A percentile compares a stretch with the other conserved stretches of the same genome.
phyloP scores from a whole-genome alignment of 2,888 invertebrate species.

The Leptinotarsa peninsularis region DNA sequence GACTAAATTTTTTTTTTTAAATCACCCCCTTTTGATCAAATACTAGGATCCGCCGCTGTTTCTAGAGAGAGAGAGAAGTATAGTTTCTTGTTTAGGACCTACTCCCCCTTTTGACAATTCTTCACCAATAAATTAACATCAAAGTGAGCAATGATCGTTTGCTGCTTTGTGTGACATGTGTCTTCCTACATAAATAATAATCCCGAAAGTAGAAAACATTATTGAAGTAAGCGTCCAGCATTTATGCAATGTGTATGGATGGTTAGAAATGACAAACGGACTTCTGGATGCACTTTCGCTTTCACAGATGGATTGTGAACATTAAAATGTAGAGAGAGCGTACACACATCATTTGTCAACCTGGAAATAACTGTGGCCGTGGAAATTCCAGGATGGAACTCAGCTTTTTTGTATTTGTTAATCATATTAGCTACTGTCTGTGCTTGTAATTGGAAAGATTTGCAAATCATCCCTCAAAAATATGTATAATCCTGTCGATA shows the following conservation, averaged over 20 bases:
- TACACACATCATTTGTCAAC: constrained; percentile 61
- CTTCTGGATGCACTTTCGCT: constrained; percentile 45
- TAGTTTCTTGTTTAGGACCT: constrained; percentile 1
- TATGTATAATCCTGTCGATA: no score
- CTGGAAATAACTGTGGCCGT: constrained; percentile 51
- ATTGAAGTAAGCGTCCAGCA: constrained; percentile 29
- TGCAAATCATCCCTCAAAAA: no score
- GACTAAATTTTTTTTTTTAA: no score
- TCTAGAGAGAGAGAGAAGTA: not conserved
- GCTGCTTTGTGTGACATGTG: constrained; percentile 32
- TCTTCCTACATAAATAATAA: constrained; percentile 36
- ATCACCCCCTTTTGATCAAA: not conserved
- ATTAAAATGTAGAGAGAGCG: constrained; percentile 51
- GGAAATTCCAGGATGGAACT: constrained; percentile 1
- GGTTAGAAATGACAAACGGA: constrained; percentile 51
- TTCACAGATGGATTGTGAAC: constrained; percentile 59
- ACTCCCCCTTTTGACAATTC: constrained; percentile 19
- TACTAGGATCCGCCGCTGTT: not conserved
- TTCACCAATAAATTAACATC: constrained; percentile 37
- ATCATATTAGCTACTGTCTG: not conserved
- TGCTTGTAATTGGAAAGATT: no score
- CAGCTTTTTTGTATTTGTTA: constrained; percentile 14
- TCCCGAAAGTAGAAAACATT: constrained; percentile 25
- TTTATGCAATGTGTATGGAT: constrained; percentile 36
- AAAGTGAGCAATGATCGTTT: constrained; percentile 37